These are phyloP conservation scores for Aricia artaxerxes DNA, from an alignment of 2,888 invertebrate species.

Conservation along the genomic window DNA sequence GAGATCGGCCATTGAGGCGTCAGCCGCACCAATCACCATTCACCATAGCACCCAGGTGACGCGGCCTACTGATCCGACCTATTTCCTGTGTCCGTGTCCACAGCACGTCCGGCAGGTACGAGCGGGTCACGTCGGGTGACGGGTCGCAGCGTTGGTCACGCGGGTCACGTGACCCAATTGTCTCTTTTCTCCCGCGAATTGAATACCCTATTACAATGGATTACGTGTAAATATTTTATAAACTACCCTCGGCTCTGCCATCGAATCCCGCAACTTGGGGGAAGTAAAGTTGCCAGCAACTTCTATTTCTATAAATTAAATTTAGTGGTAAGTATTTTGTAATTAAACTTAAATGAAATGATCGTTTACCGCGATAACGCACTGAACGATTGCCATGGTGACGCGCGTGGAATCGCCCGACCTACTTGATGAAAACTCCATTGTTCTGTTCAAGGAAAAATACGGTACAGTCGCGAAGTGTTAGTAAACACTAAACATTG, in stretches of 20 bases:
- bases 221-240: background rate
- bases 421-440: conserved; percentile 11
- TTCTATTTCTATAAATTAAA: too few relatives aligned
- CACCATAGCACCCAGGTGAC: conserved; percentile 36
- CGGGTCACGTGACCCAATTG: background rate
- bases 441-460: conserved; percentile 21
- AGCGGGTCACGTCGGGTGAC: background rate
- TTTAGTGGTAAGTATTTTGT: too few relatives aligned
- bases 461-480: background rate
- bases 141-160: background rate
- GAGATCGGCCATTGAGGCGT: conserved; percentile 7
- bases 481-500: conserved; percentile 12
- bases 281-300: too few relatives aligned
- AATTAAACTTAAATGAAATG: background rate
- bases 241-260: background rate
- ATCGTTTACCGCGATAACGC: background rate
- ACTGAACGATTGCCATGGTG: conserved; percentile 2
- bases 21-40: conserved; percentile 9
- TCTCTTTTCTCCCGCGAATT: background rate
- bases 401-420: conserved; percentile 5
- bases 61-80: conserved; percentile 38
- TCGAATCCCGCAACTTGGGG: too few relatives aligned
- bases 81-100: conserved; percentile 32
- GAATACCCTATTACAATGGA: background rate
- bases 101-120: conserved; percentile 1